Evolutionary conservation across 1,140 invertebrate species (phyloP).

Genomic region (Scaptomyza hsui): DNA sequence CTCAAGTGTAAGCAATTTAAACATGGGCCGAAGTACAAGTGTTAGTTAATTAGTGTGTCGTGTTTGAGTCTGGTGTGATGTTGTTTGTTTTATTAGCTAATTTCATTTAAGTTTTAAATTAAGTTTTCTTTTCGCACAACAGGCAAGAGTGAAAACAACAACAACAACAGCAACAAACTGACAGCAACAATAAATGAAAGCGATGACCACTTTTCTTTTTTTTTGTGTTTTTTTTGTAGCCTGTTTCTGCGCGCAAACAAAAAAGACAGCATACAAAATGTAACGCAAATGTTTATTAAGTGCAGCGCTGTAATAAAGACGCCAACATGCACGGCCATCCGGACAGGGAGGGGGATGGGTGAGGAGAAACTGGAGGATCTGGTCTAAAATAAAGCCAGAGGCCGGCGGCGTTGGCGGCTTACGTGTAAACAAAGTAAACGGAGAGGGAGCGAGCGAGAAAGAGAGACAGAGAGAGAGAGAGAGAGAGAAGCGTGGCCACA

Average conservation of each 20-base stretch:
- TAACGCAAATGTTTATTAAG: constrained; percentile 79
- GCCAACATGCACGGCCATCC: constrained; percentile 54
- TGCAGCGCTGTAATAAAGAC: constrained; percentile 77
- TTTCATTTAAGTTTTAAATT: constrained; percentile 72
- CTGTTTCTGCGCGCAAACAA: constrained; percentile 2
- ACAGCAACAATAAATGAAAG: constrained; percentile 63
- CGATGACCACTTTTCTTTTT: constrained; percentile 21
- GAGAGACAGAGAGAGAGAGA: background rate
- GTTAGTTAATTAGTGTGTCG: constrained; percentile 52
- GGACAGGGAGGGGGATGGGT: background rate
- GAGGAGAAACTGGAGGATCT: too few relatives aligned
- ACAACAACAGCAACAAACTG: constrained; percentile 32
- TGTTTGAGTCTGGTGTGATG: constrained; percentile 8
- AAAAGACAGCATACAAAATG: constrained; percentile 49
- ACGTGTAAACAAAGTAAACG: constrained; percentile 74
- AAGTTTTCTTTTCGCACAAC: constrained; percentile 43
- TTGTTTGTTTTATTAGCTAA: constrained; percentile 68
- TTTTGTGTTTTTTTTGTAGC: background rate
- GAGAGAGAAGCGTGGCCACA: constrained; percentile 1
- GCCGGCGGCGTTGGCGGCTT: constrained; percentile 42
- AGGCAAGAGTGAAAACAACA: background rate
- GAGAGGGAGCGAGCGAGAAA: background rate
- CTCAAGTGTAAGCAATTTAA: constrained; percentile 10
- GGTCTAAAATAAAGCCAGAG: constrained; percentile 26
- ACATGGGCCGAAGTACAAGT: constrained; percentile 46